Conservation (phyloP, 2,797 vertebrate genomes). For the Cryptoblepharus egeriae region DNA sequence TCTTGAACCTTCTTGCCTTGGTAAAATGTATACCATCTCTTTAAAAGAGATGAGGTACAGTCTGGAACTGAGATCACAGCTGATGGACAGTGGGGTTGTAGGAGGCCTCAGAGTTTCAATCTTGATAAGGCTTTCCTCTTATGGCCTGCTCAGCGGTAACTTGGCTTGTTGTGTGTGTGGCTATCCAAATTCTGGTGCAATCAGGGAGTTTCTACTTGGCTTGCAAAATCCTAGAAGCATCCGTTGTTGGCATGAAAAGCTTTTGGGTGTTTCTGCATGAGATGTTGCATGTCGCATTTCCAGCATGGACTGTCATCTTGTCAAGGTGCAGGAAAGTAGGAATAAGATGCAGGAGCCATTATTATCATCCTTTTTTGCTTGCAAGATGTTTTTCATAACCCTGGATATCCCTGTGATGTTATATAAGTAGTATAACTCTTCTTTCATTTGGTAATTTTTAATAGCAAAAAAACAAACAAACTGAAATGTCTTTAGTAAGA, state of each 20-base stretch:
- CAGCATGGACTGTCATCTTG: background rate
- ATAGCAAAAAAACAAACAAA: no score
- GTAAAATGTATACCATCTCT: no score
- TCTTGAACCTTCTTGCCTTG: no score
- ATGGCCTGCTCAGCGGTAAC: no score
- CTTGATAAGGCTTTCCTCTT: no score
- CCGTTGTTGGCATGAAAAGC: background rate
- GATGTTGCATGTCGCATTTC: background rate
- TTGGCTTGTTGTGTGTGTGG: no score
- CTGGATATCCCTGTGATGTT: background rate
- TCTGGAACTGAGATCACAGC: no score
- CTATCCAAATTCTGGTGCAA: background rate
- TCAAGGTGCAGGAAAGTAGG: background rate
- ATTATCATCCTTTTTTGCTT: background rate
- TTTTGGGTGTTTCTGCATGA: background rate
- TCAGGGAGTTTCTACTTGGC: background rate
- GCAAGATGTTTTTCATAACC: background rate
- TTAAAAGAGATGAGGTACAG: no score
- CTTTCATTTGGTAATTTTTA: background rate
- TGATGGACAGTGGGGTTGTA: no score
- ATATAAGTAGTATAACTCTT: background rate
- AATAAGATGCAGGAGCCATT: background rate
- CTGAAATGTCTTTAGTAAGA: no score
- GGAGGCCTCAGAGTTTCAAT: no score
- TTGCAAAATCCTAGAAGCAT: background rate